Evolutionary conservation across 2,113 vertebrate genomes (phyloP).

Genomic region (Hypomesus transpacificus): DNA sequence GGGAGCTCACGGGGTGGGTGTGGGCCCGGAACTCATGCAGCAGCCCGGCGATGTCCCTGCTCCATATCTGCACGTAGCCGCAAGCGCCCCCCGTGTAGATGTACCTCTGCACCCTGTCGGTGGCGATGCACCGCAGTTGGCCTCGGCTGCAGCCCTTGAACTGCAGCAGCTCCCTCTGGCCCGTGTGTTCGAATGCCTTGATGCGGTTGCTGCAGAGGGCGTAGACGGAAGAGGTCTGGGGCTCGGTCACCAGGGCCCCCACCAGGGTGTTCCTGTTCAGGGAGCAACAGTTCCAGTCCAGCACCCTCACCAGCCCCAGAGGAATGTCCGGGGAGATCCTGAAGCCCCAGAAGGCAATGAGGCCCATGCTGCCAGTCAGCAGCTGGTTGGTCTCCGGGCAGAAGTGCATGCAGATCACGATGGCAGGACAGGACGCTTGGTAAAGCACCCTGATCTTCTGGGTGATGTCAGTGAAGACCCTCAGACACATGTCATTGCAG

Average conservation of each 20-base stretch:
- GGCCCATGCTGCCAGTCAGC: neutral
- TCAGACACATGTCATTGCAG: neutral
- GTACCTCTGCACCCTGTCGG: neutral
- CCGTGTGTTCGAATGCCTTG: neutral
- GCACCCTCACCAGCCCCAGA: neutral
- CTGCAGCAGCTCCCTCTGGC: neutral
- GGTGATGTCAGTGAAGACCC: neutral
- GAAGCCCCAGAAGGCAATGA: conserved; percentile 5
- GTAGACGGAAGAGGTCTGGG: neutral
- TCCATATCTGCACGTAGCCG: neutral
- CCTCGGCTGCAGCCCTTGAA: neutral
- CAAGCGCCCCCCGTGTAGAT: neutral
- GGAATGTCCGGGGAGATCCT: neutral
- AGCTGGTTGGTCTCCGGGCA: neutral
- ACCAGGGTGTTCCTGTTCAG: neutral
- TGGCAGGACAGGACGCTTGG: neutral
- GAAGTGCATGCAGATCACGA: neutral
- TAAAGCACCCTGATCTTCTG: neutral
- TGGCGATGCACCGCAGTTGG: neutral
- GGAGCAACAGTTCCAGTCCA: neutral
- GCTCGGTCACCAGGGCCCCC: neutral
- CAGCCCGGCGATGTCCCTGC: neutral
- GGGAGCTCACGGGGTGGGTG: neutral
- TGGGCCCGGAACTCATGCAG: neutral
- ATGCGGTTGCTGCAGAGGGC: neutral